Conservation (phyloP, 2,113 vertebrate species). For the Heterocephalus glaber region DNA sequence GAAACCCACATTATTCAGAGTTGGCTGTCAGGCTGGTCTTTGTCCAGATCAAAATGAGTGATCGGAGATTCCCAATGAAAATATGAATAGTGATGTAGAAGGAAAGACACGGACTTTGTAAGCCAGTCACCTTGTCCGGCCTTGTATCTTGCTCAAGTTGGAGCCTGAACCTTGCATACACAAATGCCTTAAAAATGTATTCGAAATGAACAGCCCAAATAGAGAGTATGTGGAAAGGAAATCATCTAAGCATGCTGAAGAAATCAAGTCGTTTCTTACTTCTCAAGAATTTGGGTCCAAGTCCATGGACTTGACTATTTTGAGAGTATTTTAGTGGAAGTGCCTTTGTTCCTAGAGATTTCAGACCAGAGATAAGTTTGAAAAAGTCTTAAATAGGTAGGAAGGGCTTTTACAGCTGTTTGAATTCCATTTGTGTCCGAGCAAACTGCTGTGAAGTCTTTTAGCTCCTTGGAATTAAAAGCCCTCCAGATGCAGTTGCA, state of each 20-base stretch:
- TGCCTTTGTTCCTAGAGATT: background rate
- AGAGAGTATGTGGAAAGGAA: no score
- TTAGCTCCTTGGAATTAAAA: background rate
- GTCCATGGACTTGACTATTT: background rate
- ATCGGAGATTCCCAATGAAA: constrained; percentile 2
- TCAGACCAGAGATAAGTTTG: background rate
- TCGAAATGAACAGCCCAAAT: background rate
- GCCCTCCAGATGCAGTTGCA: background rate
- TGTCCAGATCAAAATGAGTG: constrained; percentile 56
- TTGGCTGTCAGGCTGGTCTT: constrained; percentile 32
- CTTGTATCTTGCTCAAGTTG: background rate
- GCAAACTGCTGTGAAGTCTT: background rate
- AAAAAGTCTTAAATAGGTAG: background rate
- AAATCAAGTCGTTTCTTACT: background rate
- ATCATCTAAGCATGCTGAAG: background rate
- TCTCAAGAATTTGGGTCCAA: background rate
- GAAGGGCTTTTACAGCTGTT: background rate
- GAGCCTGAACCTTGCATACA: background rate
- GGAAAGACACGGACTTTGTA: background rate
- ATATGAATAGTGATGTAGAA: background rate
- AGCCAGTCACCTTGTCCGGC: background rate
- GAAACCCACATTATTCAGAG: constrained; percentile 52
- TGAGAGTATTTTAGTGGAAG: background rate
- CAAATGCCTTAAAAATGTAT: background rate
- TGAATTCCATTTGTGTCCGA: background rate